phyloP scores from a whole-genome alignment of 2,113 vertebrate genomes.

The Actenoides lindsayi region DNA sequence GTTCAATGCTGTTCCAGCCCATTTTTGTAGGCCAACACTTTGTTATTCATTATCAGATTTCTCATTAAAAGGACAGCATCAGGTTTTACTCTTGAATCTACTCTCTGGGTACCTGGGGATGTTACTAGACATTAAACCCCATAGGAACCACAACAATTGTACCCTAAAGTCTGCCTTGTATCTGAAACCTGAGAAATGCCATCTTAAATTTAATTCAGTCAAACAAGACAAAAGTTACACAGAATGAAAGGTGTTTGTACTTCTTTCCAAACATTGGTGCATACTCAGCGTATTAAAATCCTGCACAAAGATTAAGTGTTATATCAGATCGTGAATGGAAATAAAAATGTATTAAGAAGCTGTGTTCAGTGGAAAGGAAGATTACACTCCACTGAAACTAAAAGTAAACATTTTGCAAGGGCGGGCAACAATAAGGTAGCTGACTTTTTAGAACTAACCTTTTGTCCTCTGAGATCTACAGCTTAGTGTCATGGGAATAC shows the following conservation, averaged over 20 bases:
- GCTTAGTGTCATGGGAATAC: background rate
- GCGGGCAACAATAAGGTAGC: background rate
- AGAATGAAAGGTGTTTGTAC: background rate
- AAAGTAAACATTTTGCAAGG: background rate
- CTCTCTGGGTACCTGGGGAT: background rate
- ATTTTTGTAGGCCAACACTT: background rate
- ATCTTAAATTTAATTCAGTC: background rate
- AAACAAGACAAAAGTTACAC: background rate
- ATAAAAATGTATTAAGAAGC: background rate
- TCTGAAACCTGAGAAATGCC: background rate
- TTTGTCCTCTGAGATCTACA: background rate
- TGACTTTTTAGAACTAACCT: background rate
- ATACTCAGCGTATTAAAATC: background rate
- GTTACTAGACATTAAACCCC: background rate
- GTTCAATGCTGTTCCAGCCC: background rate
- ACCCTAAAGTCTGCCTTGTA: background rate
- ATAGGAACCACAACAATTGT: rapidly evolving
- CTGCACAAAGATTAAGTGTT: background rate
- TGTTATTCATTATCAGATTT: background rate
- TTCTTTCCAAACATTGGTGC: background rate
- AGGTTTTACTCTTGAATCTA: background rate
- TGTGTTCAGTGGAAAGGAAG: background rate
- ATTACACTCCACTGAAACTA: background rate
- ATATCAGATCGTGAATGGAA: background rate
- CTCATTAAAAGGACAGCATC: background rate